Conservation (phyloP, 2,888 invertebrate genomes). For the Chorisops tibialis region DNA sequence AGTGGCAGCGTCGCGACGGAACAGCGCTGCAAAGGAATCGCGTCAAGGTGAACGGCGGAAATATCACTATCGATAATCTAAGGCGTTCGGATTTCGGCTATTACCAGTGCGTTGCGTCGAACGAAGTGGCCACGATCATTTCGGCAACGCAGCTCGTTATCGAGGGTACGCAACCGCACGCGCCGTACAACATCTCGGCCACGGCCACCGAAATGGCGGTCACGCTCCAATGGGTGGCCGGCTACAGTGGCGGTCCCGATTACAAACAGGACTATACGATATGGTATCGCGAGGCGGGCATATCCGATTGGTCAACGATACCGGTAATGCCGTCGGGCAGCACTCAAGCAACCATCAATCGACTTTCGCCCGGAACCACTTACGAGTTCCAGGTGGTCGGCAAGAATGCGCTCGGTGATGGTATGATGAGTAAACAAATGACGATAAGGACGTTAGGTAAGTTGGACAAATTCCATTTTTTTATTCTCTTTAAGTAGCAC, state of each 20-base stretch:
- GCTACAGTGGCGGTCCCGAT: constrained; percentile 91
- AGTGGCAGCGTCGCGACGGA: constrained; percentile 87
- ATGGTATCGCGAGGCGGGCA: constrained; percentile 88
- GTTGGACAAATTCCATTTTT: constrained; percentile 35
- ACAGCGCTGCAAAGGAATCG: constrained; percentile 76
- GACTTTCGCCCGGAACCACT: constrained; percentile 81
- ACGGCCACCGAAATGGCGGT: constrained; percentile 87
- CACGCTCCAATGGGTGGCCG: constrained; percentile 88
- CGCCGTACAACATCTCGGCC: constrained; percentile 92
- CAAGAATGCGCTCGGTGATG: constrained; percentile 90
- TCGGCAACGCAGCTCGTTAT: constrained; percentile 85
- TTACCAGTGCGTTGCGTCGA: constrained; percentile 93
- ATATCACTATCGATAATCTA: constrained; percentile 85
- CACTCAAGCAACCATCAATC: constrained; percentile 84
- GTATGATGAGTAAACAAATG: constrained; percentile 92
- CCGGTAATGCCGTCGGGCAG: constrained; percentile 90
- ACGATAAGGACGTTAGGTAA: constrained; percentile 85
- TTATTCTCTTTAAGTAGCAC: neutral
- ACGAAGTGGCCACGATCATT: constrained; percentile 94
- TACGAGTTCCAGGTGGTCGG: constrained; percentile 97
- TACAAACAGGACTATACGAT: constrained; percentile 94
- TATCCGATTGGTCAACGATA: constrained; percentile 88
- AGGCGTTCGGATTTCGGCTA: constrained; percentile 88
- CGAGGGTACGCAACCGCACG: constrained; percentile 94
- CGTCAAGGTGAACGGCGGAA: constrained; percentile 76